Conservation (phyloP, 2,888 invertebrate species). For the Cosmia pyralina region DNA sequence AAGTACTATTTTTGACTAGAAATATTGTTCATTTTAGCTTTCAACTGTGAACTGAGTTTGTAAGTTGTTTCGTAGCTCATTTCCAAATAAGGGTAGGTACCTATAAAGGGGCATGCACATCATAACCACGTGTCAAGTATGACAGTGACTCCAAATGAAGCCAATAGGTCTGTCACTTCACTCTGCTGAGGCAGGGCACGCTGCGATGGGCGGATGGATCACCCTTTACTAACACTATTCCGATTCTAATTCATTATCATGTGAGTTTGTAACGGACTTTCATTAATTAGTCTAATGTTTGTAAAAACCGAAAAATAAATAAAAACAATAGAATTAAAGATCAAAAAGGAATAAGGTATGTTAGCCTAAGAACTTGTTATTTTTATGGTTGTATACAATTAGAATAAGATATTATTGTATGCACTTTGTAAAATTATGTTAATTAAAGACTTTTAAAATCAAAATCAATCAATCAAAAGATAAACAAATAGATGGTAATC, state of each 20-base stretch:
- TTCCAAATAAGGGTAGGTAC: not conserved
- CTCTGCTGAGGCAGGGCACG: slow-evolving; percentile 59
- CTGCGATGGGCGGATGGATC: slow-evolving; percentile 35
- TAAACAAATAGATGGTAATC: not conserved
- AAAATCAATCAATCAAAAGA: too few species aligned
- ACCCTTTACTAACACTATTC: slow-evolving; percentile 52
- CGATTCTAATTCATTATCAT: slow-evolving; percentile 1
- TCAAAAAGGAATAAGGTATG: too few species aligned
- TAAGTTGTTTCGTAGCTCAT: not conserved
- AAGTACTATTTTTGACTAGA: not conserved
- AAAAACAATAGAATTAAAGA: not conserved
- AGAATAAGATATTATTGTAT: too few species aligned
- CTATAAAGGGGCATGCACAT: slow-evolving; percentile 58
- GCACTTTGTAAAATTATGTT: too few species aligned
- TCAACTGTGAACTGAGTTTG: not conserved
- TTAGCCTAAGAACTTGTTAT: too few species aligned
- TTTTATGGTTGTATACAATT: too few species aligned
- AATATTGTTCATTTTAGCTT: too few species aligned
- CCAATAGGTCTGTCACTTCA: slow-evolving; percentile 80
- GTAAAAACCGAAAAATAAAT: not conserved
- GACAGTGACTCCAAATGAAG: slow-evolving; percentile 76
- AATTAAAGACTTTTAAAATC: too few species aligned
- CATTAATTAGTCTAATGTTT: not conserved
- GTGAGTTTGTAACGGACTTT: not conserved
- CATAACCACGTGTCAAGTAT: slow-evolving; percentile 53